A percentile compares a stretch with the other conserved stretches of the same genome.
These are phyloP conservation scores for Martes flavigula DNA, from an alignment of 2,797 vertebrate species.

Conservation along the genomic window DNA sequence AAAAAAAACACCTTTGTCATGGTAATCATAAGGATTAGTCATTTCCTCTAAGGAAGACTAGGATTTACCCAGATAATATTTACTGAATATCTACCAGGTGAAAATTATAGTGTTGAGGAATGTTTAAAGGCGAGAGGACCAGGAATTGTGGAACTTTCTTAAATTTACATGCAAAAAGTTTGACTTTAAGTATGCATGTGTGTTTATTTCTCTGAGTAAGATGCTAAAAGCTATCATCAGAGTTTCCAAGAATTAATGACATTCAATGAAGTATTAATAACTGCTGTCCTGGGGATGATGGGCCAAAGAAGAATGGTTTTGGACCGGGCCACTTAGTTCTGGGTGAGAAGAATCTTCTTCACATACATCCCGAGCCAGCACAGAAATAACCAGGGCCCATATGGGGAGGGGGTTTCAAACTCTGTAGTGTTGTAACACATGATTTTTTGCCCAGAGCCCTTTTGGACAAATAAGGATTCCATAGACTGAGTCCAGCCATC, in stretches of 20 bases:
- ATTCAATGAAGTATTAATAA: neutral
- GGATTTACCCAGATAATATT: neutral
- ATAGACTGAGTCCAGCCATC: neutral
- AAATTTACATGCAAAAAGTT: neutral
- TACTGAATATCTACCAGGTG: neutral
- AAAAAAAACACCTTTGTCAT: neutral
- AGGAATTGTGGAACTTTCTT: neutral
- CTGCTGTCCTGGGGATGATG: neutral
- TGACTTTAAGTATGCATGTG: neutral
- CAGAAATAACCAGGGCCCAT: neutral
- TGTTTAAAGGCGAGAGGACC: neutral
- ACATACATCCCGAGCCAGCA: neutral
- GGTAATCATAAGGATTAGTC: neutral
- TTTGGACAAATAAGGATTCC: neutral
- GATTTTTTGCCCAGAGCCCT: neutral
- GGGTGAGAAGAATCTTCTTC: neutral
- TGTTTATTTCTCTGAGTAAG: neutral
- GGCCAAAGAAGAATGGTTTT: neutral
- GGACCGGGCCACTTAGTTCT: neutral
- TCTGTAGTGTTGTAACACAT: neutral
- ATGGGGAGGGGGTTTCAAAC: neutral
- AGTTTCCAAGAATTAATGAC: neutral
- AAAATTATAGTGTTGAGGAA: neutral
- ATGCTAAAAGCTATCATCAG: neutral
- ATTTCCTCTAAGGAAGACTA: neutral